Conservation (phyloP, 2,113 vertebrate species). For the Pholis gunnellus region DNA sequence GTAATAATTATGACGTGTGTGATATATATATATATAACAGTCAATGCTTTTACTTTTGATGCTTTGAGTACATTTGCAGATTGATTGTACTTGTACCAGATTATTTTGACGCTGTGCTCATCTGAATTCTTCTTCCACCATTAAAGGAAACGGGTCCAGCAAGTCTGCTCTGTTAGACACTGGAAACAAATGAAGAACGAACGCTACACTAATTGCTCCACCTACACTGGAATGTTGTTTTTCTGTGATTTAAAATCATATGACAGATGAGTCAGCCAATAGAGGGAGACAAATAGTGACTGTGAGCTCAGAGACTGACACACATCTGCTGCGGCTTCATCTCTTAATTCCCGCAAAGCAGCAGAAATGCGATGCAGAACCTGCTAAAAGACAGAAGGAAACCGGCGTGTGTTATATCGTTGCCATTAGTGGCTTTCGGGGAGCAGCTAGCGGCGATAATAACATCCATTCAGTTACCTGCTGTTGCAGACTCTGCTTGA, state of each 20-base stretch:
- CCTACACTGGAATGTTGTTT: background rate
- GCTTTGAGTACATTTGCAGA: background rate
- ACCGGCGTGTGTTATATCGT: background rate
- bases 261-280: slow-evolving; percentile 53
- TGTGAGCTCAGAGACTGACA: slow-evolving; percentile 10
- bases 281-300: slow-evolving; percentile 77
- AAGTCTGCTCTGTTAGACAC: background rate
- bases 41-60: background rate
- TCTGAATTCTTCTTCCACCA: background rate
- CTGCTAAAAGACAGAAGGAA: background rate
- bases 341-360: slow-evolving; percentile 12
- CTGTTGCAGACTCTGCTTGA: slow-evolving; percentile 27
- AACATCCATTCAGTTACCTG: slow-evolving; percentile 27
- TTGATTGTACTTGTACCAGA: no score
- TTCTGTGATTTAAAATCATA: slow-evolving; percentile 16
- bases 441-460: slow-evolving; percentile 16
- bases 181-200: background rate
- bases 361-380: background rate
- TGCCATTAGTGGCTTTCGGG: slow-evolving; percentile 1
- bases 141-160: background rate
- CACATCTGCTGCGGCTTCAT: slow-evolving; percentile 31
- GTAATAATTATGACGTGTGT: background rate
- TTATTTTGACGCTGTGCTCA: background rate
- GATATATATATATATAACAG: no score
- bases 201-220: background rate